Evolutionary conservation across 2,888 invertebrate species (phyloP), one percentile per base, ranked within the genome.

Genomic region (Drepanosiphum platanoidis): DNA sequence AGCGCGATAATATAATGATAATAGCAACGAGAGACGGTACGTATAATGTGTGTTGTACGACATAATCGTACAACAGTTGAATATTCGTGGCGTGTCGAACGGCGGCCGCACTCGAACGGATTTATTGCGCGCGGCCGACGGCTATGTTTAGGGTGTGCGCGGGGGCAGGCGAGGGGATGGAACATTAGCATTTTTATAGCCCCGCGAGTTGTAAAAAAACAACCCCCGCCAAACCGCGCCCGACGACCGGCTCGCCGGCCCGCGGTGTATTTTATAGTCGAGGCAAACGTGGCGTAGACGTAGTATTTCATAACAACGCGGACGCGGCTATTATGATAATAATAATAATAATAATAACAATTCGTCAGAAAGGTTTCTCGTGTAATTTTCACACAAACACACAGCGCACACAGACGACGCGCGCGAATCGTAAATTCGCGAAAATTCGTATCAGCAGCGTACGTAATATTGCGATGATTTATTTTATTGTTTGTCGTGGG

Each of bases 361-460:
- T 75, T 79, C 46, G 32, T 64, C 78, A 32, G 22, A 79, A 79
- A 66, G 79, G 79, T 79, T 79, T 79, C 66, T n/a, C 79, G 34
- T 79, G 79, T 79, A 79, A n/a, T 68, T 64, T 42, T 77, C 30
- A 22, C 64, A 64, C n/a, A 64, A 27, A 64, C 52, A 11, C 52
- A 52, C 52, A 11, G n/a, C 52, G 18, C 52, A 52, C 18, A 52
- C 52, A 52, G 18, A 52, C 52, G 1, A 42, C 42, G 42, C 11
- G 11, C 11, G n/a, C n/a, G n/a, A n/a, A n/a, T n/a, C n/a, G n/a
- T n/a, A n/a, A n/a, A n/a, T n/a, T n/a, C n/a, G n/a, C n/a, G n/a
- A n/a, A n/a, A n/a, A n/a, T n/a, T n/a, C n/a, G n/a, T n/a, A n/a
- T n/a, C n/a, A n/a, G n/a, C n/a, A n/a, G n/a, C n/a, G n/a, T n/a